Evolutionary conservation across 2,113 vertebrate genomes (phyloP).

Genomic region (Tetrao urogallus): DNA sequence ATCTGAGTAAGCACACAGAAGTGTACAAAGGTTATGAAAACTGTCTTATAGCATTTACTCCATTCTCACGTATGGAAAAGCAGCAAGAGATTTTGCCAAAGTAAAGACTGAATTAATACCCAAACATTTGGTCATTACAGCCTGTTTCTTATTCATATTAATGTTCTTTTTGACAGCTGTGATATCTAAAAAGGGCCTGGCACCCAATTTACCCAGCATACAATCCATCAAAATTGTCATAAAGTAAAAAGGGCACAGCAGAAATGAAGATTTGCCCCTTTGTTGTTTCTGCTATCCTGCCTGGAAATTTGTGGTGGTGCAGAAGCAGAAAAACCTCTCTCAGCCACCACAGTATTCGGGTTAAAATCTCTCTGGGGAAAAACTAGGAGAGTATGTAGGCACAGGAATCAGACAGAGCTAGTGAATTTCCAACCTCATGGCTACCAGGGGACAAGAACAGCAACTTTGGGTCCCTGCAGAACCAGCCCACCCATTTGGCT

Average conservation of each 20-base stretch:
- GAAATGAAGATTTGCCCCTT: not conserved
- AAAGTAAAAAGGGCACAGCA: not conserved
- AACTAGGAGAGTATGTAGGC: not conserved
- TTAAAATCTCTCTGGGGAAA: not conserved
- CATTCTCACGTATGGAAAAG: not conserved
- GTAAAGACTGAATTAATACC: constrained; percentile 9
- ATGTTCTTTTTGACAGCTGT: not conserved
- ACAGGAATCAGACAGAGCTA: not conserved
- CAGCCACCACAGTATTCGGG: not conserved
- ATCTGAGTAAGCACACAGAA: fast-evolving
- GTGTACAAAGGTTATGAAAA: constrained; percentile 33
- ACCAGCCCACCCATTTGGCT: not conserved
- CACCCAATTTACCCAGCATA: not conserved
- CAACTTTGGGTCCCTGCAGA: not conserved
- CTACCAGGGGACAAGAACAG: not conserved
- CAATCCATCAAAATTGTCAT: not conserved
- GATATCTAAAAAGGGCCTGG: not conserved
- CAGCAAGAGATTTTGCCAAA: not conserved
- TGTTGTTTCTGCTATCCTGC: not conserved
- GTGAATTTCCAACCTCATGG: not conserved
- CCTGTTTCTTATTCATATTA: not conserved
- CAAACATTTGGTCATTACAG: not conserved
- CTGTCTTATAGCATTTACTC: not conserved
- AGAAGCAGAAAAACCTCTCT: not conserved
- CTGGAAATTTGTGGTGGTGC: not conserved